A percentile compares a stretch with the other conserved stretches of the same genome.
These are phyloP conservation scores for Candoia aspera DNA, from an alignment of 2,113 vertebrate species.

Conservation along the genomic window DNA sequence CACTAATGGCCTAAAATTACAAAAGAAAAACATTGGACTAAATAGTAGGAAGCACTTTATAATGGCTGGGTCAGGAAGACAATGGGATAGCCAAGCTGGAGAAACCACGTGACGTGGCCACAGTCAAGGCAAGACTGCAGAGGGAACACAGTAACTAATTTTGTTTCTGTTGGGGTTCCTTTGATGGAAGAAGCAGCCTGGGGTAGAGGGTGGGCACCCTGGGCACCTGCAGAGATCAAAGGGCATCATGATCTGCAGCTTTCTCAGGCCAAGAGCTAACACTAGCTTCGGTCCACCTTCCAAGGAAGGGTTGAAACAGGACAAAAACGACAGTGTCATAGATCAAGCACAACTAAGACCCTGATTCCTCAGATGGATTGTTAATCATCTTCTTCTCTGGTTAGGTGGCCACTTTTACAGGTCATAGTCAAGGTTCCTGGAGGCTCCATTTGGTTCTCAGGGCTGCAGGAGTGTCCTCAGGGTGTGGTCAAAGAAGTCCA, in stretches of 20 bases:
- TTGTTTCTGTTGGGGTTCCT: neutral
- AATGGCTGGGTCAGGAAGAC: constrained; percentile 64
- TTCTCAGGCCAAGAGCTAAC: neutral
- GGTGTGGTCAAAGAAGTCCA: too few species aligned
- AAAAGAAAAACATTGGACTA: constrained; percentile 71
- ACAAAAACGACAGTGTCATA: neutral
- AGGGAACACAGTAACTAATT: neutral
- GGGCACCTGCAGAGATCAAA: neutral
- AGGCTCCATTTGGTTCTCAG: too few species aligned
- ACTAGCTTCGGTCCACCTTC: neutral
- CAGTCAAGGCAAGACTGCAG: neutral
- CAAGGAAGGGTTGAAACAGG: neutral
- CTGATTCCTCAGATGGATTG: too few species aligned
- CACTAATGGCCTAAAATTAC: constrained; percentile 70
- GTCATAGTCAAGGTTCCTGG: too few species aligned
- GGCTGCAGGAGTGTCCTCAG: too few species aligned
- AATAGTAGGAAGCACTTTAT: constrained; percentile 73
- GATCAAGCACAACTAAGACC: neutral
- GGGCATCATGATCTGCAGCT: neutral
- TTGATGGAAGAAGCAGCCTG: neutral
- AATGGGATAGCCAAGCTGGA: constrained; percentile 60
- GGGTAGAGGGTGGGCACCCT: neutral
- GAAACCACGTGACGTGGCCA: constrained; percentile 53
- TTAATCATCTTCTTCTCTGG: too few species aligned
- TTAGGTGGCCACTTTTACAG: too few species aligned